phyloP scores from a whole-genome alignment of 2,797 vertebrate species.

The Mus minutoides region DNA sequence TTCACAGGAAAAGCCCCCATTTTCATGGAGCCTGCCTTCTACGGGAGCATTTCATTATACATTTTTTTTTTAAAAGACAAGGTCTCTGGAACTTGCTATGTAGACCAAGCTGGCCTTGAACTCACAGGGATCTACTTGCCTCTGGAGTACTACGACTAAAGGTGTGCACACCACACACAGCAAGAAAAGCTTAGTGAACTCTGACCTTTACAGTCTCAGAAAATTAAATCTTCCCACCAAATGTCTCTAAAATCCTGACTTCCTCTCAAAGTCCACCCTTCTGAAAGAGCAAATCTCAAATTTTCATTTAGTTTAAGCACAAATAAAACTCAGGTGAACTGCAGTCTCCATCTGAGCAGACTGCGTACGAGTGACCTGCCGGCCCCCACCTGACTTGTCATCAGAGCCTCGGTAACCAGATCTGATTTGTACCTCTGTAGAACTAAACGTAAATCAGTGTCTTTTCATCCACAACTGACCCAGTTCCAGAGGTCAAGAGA shows the following conservation, averaged over 20 bases:
- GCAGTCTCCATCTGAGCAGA: constrained; percentile 14
- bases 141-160: not conserved
- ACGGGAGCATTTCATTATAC: not conserved
- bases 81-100: too few relatives aligned
- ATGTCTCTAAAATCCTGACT: constrained; percentile 16
- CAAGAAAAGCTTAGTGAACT: constrained; percentile 14
- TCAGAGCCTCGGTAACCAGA: not conserved
- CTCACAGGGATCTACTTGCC: not conserved
- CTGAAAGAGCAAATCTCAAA: constrained; percentile 2
- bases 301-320: constrained; percentile 56
- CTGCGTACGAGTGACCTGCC: constrained; percentile 11
- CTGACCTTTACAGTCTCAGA: constrained; percentile 4
- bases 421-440: constrained; percentile 9
- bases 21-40: not conserved
- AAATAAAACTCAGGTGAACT: constrained; percentile 56
- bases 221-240: constrained; percentile 41
- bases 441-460: not conserved
- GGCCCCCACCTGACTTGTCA: not conserved
- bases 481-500: not conserved
- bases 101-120: not conserved
- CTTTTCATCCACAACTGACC: not conserved
- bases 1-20: not conserved
- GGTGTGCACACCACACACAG: not conserved
- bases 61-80: not conserved
- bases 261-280: not conserved